phyloP scores from a whole-genome alignment of 2,113 vertebrate genomes.

The Tragelaphus buxtoni region DNA sequence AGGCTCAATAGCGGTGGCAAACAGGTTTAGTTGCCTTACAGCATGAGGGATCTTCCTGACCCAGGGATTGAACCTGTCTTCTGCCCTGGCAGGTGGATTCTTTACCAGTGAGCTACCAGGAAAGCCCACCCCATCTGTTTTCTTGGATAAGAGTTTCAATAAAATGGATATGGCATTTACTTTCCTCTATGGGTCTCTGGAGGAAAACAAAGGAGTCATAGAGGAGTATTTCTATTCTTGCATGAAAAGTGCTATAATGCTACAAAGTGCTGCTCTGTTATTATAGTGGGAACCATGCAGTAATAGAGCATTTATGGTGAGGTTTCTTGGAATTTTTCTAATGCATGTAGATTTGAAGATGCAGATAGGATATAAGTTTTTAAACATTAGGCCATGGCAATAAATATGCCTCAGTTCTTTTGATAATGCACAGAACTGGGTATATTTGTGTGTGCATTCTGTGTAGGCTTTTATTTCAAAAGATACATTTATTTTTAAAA shows the following conservation, averaged over 20 bases:
- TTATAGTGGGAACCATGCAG: constrained; percentile 2
- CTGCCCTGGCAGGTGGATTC: neutral
- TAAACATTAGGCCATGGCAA: constrained; percentile 38
- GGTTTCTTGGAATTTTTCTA: constrained; percentile 52
- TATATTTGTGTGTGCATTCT: constrained; percentile 4
- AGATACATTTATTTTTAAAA: constrained; percentile 44
- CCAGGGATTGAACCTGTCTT: neutral
- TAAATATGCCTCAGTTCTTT: constrained; percentile 53
- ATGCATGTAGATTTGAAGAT: constrained; percentile 34
- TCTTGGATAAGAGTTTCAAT: neutral
- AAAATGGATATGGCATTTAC: neutral
- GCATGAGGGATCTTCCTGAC: neutral
- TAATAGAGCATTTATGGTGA: constrained; percentile 33
- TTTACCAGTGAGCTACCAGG: neutral
- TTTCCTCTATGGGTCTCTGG: neutral
- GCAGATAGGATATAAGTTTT: constrained; percentile 23
- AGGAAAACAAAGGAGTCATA: constrained; percentile 39
- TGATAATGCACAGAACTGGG: constrained; percentile 45
- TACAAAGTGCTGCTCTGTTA: constrained; percentile 10
- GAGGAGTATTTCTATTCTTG: constrained; percentile 21
- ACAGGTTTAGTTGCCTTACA: neutral
- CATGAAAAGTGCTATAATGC: neutral
- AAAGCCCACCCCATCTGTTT: neutral
- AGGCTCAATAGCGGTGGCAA: neutral
- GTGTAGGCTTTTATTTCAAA: constrained; percentile 53